These are phyloP conservation scores for Hyla sarda DNA, from an alignment of 2,113 vertebrate genomes.

Conservation along the genomic window DNA sequence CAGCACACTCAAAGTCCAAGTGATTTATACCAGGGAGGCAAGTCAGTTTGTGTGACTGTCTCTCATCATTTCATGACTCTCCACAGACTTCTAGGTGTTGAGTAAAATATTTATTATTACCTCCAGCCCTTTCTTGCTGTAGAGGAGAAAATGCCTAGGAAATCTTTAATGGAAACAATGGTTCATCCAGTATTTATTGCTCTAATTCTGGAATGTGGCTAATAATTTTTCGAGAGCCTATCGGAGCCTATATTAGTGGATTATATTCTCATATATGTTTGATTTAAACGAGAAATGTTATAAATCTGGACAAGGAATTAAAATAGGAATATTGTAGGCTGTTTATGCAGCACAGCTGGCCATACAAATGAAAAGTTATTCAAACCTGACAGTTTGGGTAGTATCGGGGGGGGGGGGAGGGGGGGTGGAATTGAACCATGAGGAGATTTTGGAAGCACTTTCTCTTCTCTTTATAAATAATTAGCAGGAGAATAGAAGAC, in stretches of 20 bases:
- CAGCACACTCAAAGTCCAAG: background rate
- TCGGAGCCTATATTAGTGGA: background rate
- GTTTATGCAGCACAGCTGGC: no score
- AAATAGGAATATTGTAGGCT: background rate
- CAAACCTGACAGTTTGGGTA: no score
- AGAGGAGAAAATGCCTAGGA: background rate
- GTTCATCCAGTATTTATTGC: background rate
- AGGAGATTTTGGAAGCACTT: no score
- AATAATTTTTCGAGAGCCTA: no score
- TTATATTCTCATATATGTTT: background rate
- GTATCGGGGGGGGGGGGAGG: no score
- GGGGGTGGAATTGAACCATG: no score
- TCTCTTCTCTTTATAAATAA: no score
- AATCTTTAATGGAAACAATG: background rate
- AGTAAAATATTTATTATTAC: background rate
- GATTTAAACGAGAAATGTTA: background rate
- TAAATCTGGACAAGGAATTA: background rate
- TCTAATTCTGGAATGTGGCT: background rate
- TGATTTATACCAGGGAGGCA: slow-evolving; percentile 19
- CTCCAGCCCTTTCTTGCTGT: slow-evolving; percentile 18
- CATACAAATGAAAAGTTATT: no score
- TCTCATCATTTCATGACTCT: slow-evolving; percentile 48
- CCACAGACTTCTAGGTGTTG: slow-evolving; percentile 19
- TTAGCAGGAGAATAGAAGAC: no score
- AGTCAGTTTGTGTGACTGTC: slow-evolving; percentile 38